phyloP scores from a whole-genome alignment of 2,797 vertebrate genomes.

The Sebastes ruberrimus region DNA sequence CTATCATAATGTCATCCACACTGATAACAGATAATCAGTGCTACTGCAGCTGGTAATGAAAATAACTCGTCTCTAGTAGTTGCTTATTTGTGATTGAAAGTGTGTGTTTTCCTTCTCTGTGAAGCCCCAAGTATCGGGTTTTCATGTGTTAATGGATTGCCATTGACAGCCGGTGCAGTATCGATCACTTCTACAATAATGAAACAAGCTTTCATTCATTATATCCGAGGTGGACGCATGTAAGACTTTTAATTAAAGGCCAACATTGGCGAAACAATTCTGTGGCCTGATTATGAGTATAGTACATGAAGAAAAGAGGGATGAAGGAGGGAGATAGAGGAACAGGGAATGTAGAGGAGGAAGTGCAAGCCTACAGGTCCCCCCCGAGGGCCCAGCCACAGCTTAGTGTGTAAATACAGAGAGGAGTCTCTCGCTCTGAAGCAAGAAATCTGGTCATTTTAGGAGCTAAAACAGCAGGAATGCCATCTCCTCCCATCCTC shows the following conservation, averaged over 20 bases:
- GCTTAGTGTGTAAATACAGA: slow-evolving; percentile 29
- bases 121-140: background rate
- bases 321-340: background rate
- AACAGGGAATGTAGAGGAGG: background rate
- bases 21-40: background rate
- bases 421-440: background rate
- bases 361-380: background rate
- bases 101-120: background rate
- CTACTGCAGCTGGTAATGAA: background rate
- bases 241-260: slow-evolving; percentile 22
- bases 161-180: background rate
- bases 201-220: background rate
- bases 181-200: slow-evolving; percentile 4
- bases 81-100: background rate
- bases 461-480: slow-evolving; percentile 17
- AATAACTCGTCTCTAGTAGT: background rate
- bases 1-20: background rate
- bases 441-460: slow-evolving; percentile 30
- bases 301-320: background rate
- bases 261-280: background rate
- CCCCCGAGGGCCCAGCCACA: slow-evolving; percentile 14
- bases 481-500: background rate
- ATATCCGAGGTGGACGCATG: background rate
- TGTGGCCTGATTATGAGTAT: slow-evolving; percentile 5
- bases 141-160: background rate